Evolutionary conservation across 2,888 invertebrate genomes (phyloP).

Genomic region (Abrostola triplasia): DNA sequence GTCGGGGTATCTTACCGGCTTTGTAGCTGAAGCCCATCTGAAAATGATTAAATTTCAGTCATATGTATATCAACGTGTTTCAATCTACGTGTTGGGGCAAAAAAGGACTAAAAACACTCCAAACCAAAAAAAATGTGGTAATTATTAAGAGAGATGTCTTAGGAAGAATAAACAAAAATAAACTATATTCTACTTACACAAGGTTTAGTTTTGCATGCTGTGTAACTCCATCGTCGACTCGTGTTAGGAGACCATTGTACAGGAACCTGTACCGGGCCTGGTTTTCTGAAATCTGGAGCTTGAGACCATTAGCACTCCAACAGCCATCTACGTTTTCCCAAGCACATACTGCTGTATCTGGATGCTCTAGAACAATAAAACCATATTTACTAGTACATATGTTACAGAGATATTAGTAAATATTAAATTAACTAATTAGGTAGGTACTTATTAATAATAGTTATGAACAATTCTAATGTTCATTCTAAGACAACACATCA

Average conservation of each 20-base stretch:
- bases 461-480: no score
- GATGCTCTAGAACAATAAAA: constrained; percentile 78
- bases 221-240: constrained; percentile 68
- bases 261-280: constrained; percentile 89
- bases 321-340: constrained; percentile 70
- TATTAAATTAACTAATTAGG: no score
- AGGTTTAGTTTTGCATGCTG: constrained; percentile 86
- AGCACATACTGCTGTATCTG: constrained; percentile 81
- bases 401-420: no score
- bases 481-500: no score
- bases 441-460: no score
- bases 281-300: constrained; percentile 89
- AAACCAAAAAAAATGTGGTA: no score
- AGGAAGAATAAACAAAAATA: no score
- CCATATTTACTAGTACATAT: no score
- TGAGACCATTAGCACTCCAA: constrained; percentile 89
- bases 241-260: constrained; percentile 91
- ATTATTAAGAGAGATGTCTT: no score
- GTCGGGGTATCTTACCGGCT: constrained; percentile 84
- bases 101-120: no score
- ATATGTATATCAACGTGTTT: no score
- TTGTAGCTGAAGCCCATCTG: constrained; percentile 88
- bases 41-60: constrained; percentile 42
- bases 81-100: no score
- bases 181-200: constrained; percentile 84